Base-by-base conservation (phyloP, 2,113 vertebrate genomes). In the Epinephelus lanceolatus region DNA sequence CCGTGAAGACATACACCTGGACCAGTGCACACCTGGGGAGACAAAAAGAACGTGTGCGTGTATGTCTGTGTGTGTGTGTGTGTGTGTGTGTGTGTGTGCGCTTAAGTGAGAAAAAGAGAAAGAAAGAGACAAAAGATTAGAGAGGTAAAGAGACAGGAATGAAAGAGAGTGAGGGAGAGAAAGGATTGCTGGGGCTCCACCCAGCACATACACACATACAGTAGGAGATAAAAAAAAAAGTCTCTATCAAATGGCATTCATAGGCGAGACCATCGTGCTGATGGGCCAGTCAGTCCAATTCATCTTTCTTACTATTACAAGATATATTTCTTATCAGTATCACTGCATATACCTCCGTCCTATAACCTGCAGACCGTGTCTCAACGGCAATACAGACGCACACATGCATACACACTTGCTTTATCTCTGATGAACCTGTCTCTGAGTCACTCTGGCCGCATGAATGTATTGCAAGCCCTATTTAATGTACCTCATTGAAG, bases 1-100 rank as follows among this genome's bases (percentile, higher is more conserved):
- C 93, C 51, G 86, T 87, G 89, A 94, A 94, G 93, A 90, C 88
- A 83, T 92, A 94, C 94, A 95, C 93, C 94, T 95, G 94, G 91
- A 92, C 93, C 89, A 87, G 74, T 45, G 83, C 90, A 92, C 91
- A 94, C 94, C 91, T 94, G 91, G 86, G 83, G 69, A 71, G 69
- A 57, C 52, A 71, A 71, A 71, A 55, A 55, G 53, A 42, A 25
- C 1, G 15, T 71, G 69, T 10, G 21, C 10, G 21, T 40, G 61
- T 33, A 40, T 21, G 47, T 76, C n/a, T 27, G 27, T 27, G 27
- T 27, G 27, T 27, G 25, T 30, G 27, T 23, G 55, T 68, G 61
- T 60, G 61, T 33, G n/a, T 49, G 72, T 49, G 49, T 33, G 33
- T 42, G 42, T 51, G 55, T 53, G 21, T 47, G 53, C 6, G 49